phyloP scores from a whole-genome alignment of 2,888 invertebrate genomes.

The Agrochola macilenta region DNA sequence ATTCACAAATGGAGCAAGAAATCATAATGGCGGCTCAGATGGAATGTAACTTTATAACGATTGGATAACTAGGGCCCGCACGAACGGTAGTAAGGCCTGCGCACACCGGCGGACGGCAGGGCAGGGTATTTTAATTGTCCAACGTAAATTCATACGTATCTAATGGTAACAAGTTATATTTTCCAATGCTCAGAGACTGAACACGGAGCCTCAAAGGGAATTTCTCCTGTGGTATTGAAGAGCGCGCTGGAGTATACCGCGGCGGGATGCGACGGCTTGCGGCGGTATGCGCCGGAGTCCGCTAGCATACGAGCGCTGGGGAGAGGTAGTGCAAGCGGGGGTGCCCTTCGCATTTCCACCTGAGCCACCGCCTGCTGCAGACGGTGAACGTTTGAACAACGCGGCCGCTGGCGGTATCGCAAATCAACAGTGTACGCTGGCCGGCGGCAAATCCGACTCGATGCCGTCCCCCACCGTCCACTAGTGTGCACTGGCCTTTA shows the following conservation, averaged over 20 bases:
- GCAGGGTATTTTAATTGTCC: not conserved
- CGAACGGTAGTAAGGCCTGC: constrained; percentile 24
- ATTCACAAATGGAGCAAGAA: constrained; percentile 59
- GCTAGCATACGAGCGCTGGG: not conserved
- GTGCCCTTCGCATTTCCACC: not conserved
- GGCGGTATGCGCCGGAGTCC: not conserved
- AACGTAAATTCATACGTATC: not conserved
- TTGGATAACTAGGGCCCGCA: constrained; percentile 39
- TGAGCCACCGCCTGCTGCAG: too few species aligned
- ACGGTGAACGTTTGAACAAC: too few species aligned
- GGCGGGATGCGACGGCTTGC: not conserved
- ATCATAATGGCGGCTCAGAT: constrained; percentile 50
- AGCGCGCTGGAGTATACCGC: not conserved
- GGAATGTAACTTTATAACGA: constrained; percentile 50
- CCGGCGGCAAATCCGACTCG: not conserved
- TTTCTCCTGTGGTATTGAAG: not conserved
- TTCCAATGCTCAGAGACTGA: not conserved
- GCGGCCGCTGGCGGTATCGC: too few species aligned
- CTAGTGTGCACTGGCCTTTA: not conserved
- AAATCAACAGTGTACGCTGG: too few species aligned
- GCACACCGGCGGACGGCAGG: not conserved
- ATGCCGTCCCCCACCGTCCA: not conserved
- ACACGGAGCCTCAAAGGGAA: not conserved
- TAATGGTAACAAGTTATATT: not conserved
- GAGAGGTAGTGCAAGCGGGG: not conserved